These are phyloP conservation scores for Gryon sp. DNA, from an alignment of 1,140 invertebrate genomes.

Conservation along the genomic window DNA sequence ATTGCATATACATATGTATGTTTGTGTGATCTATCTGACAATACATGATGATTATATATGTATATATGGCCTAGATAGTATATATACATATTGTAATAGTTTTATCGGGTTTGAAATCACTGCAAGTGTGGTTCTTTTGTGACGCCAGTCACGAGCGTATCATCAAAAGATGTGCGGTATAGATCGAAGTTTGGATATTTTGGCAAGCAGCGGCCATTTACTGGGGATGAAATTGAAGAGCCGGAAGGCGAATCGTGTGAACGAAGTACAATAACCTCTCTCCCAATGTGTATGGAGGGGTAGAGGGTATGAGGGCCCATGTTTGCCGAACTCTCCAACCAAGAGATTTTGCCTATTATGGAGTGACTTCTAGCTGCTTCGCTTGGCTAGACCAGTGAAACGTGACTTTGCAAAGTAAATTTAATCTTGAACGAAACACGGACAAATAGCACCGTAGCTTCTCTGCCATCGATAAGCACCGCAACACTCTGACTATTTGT, in stretches of 20 bases:
- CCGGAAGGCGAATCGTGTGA: slow-evolving; percentile 56
- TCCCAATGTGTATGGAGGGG: background rate
- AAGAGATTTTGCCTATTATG: slow-evolving; percentile 59
- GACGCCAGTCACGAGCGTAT: slow-evolving; percentile 43
- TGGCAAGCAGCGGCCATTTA: slow-evolving; percentile 61
- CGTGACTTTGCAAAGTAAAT: slow-evolving; percentile 61
- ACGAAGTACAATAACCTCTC: slow-evolving; percentile 45
- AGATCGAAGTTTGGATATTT: slow-evolving; percentile 63
- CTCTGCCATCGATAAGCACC: slow-evolving; percentile 32
- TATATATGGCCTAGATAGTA: too few relatives aligned
- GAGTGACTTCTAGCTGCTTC: slow-evolving; percentile 36
- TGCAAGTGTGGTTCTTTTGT: slow-evolving; percentile 61
- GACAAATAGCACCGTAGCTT: slow-evolving; percentile 41
- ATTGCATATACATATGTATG: too few relatives aligned
- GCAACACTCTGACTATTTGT: slow-evolving; percentile 31
- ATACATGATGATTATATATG: too few relatives aligned
- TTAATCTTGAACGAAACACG: slow-evolving; percentile 57
- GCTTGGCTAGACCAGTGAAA: slow-evolving; percentile 45
- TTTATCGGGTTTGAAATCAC: slow-evolving; percentile 50
- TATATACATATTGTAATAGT: slow-evolving; percentile 20
- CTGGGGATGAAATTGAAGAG: slow-evolving; percentile 61
- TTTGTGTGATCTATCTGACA: too few relatives aligned
- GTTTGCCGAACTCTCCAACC: slow-evolving; percentile 45
- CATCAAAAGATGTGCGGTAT: slow-evolving; percentile 46
- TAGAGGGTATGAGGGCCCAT: slow-evolving; percentile 8